phyloP scores from a whole-genome alignment of 2,888 invertebrate species.

The Eupithecia insigniata region DNA sequence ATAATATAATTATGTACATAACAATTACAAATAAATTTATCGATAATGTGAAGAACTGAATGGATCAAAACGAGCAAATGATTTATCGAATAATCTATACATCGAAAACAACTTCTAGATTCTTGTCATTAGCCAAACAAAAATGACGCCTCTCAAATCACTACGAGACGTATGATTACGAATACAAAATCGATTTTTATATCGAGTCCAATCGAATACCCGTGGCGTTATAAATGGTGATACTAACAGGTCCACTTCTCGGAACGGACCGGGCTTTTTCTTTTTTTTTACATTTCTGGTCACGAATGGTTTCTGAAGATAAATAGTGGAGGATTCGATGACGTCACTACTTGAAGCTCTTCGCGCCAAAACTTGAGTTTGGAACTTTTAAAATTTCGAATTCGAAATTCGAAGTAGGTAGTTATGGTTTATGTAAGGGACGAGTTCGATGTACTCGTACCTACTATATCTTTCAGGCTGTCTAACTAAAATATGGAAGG shows the following conservation, averaged over 20 bases:
- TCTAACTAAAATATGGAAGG: too few species aligned
- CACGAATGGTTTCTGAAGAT: conserved; percentile 74
- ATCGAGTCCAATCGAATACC: conserved; percentile 51
- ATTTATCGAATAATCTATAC: conserved; percentile 5
- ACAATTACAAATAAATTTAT: too few species aligned
- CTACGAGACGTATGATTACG: conserved; percentile 28
- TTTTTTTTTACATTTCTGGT: conserved; percentile 62
- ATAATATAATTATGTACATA: too few species aligned
- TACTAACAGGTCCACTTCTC: conserved; percentile 76
- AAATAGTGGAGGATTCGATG: conserved; percentile 68
- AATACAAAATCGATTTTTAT: conserved; percentile 40
- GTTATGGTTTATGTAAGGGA: too few species aligned
- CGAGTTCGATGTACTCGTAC: too few species aligned
- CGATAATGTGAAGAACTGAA: not conserved
- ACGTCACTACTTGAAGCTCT: conserved; percentile 56
- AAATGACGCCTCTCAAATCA: not conserved
- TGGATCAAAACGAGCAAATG: not conserved
- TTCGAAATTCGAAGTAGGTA: not conserved
- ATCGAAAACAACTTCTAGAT: not conserved
- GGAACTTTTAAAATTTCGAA: not conserved
- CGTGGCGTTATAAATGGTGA: conserved; percentile 78
- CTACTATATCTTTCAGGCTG: too few species aligned
- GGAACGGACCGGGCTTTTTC: conserved; percentile 64
- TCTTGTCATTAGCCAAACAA: not conserved
- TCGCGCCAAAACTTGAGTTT: conserved; percentile 11